phyloP scores from a whole-genome alignment of 2,888 invertebrate genomes.

The Drosophila anceps region DNA sequence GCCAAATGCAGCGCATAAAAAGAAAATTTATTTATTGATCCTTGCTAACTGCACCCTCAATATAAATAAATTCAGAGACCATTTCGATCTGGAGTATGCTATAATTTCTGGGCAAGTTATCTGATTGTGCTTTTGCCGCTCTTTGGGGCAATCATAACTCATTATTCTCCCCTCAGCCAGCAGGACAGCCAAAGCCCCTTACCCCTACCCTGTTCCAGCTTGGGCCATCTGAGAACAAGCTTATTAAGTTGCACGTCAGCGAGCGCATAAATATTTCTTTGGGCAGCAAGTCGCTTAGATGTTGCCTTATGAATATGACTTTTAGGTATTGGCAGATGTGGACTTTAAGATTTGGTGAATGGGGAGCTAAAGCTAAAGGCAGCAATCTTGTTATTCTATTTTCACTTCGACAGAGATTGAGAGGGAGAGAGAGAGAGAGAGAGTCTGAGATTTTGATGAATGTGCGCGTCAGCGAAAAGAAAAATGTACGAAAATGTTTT shows the following conservation, averaged over 20 bases:
- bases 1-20: slow-evolving; percentile 42
- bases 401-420: slow-evolving; percentile 54
- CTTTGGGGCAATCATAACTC: slow-evolving; percentile 63
- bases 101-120: slow-evolving; percentile 33
- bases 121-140: slow-evolving; percentile 4
- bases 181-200: not conserved
- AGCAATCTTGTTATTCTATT: slow-evolving; percentile 66
- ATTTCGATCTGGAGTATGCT: slow-evolving; percentile 47
- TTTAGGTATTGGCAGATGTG: slow-evolving; percentile 13
- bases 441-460: slow-evolving; percentile 81
- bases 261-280: slow-evolving; percentile 74
- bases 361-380: slow-evolving; percentile 18
- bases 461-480: slow-evolving; percentile 78
- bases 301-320: slow-evolving; percentile 37
- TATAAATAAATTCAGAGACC: slow-evolving; percentile 48
- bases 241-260: slow-evolving; percentile 76
- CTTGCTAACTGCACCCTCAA: slow-evolving; percentile 37
- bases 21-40: slow-evolving; percentile 74
- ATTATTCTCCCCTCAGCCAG: slow-evolving; percentile 60
- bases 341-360: slow-evolving; percentile 11
- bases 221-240: slow-evolving; percentile 27
- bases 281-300: slow-evolving; percentile 40
- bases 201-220: not conserved
- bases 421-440: slow-evolving; percentile 26
- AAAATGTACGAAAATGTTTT: slow-evolving; percentile 78